A percentile compares a stretch with the other conserved stretches of the same genome.
Evolutionary conservation across 2,888 invertebrate species (phyloP).

Genomic region (Agonopterix alstromeriana): DNA sequence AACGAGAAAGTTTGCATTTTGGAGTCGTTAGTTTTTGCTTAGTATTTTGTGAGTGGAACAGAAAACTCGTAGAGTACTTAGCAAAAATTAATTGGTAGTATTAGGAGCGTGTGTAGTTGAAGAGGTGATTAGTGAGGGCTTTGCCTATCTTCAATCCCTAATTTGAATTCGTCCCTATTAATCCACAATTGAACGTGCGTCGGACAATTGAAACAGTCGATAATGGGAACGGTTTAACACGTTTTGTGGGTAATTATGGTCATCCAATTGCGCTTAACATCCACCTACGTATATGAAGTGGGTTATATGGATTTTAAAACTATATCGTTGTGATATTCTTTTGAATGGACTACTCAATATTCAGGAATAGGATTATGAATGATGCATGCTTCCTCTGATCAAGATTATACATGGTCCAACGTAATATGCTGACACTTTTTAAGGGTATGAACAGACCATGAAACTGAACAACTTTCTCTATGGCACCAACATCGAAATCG

Average conservation of each 20-base stretch:
- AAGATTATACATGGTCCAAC: too few relatives aligned
- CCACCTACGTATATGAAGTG: not conserved
- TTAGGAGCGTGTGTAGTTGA: constrained; percentile 27
- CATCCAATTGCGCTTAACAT: constrained; percentile 38
- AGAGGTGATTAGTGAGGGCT: constrained; percentile 54
- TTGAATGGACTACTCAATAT: too few relatives aligned
- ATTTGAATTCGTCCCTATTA: constrained; percentile 49
- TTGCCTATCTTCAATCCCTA: constrained; percentile 46
- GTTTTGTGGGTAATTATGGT: constrained; percentile 59
- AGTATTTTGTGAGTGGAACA: constrained; percentile 3
- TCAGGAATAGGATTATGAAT: too few relatives aligned
- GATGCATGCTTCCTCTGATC: too few relatives aligned
- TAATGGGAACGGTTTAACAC: constrained; percentile 51
- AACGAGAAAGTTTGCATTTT: constrained; percentile 40
- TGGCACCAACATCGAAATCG: too few relatives aligned
- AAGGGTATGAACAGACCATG: too few relatives aligned
- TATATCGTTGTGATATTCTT: too few relatives aligned
- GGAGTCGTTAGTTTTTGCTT: constrained; percentile 13
- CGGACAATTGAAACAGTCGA: constrained; percentile 51
- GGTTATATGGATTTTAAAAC: too few relatives aligned
- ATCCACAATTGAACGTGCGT: constrained; percentile 50
- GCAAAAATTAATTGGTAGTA: constrained; percentile 37
- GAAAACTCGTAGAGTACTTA: constrained; percentile 13
- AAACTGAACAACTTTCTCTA: too few relatives aligned
- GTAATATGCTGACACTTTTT: too few relatives aligned